phyloP scores from a whole-genome alignment of 2,113 vertebrate species.

The Chauna torquata region DNA sequence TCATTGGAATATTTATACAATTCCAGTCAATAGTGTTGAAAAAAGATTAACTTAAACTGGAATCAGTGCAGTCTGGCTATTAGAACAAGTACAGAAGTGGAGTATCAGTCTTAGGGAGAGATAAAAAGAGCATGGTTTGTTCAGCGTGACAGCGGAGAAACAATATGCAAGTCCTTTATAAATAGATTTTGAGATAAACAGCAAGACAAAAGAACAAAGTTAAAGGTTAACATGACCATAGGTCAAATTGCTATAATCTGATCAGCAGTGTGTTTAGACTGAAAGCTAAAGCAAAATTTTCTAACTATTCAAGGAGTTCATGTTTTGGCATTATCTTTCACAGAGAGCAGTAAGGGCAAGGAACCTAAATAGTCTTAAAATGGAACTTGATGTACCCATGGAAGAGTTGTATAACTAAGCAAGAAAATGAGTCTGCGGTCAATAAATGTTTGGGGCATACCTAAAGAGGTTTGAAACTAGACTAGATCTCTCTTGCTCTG shows the following conservation, averaged over 20 bases:
- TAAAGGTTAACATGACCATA: background rate
- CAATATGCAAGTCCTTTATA: background rate
- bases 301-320: background rate
- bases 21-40: constrained; percentile 11
- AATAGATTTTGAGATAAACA: background rate
- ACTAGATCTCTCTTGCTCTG: background rate
- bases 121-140: background rate
- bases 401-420: background rate
- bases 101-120: background rate
- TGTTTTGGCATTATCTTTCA: background rate
- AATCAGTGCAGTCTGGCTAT: background rate
- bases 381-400: background rate
- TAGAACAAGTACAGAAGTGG: background rate
- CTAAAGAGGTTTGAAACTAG: background rate
- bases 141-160: background rate
- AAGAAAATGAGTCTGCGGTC: background rate
- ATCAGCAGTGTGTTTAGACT: background rate
- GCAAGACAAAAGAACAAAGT: background rate
- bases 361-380: background rate
- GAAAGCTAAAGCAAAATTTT: background rate
- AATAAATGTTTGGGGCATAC: background rate
- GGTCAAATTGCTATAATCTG: background rate
- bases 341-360: background rate
- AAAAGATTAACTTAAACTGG: background rate
- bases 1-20: constrained; percentile 28